Evolutionary conservation across 1,140 invertebrate species (phyloP).

Genomic region (Melipona quadrifasciata): DNA sequence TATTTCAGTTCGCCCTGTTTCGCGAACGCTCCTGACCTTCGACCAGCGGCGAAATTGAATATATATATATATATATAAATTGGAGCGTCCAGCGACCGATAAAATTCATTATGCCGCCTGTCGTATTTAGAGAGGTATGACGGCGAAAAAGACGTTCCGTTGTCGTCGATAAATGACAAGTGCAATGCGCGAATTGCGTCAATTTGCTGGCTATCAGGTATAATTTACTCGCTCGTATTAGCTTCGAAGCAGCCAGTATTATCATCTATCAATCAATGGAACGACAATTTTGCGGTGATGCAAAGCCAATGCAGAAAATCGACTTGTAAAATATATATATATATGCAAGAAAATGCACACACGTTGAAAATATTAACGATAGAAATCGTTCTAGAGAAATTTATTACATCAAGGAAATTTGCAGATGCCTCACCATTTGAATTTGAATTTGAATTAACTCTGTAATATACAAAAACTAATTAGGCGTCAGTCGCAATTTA

Average conservation of each 20-base stretch:
- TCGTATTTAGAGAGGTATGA: background rate
- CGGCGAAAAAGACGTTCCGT: background rate
- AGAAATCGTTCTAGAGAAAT: background rate
- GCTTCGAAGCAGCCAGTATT: too few relatives aligned
- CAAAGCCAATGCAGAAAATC: too few relatives aligned
- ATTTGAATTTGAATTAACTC: background rate
- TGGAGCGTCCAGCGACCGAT: background rate
- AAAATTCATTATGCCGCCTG: background rate
- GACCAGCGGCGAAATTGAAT: background rate
- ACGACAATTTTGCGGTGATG: too few relatives aligned
- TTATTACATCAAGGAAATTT: background rate
- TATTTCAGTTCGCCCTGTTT: too few relatives aligned
- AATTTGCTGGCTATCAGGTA: background rate
- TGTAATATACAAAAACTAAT: background rate
- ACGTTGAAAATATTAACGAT: background rate
- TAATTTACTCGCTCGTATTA: background rate
- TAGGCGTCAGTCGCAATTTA: too few relatives aligned
- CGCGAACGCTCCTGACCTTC: background rate
- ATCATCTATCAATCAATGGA: too few relatives aligned
- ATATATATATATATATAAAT: too few relatives aligned
- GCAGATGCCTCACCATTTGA: too few relatives aligned
- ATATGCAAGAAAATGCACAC: too few relatives aligned
- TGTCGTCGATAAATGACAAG: background rate
- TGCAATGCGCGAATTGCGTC: background rate
- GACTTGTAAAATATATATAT: too few relatives aligned